Percentiles rank a stretch among this genome's conserved stretches.
Conservation (phyloP, 2,113 vertebrate genomes). For the Ictidomys tridecemlineatus region DNA sequence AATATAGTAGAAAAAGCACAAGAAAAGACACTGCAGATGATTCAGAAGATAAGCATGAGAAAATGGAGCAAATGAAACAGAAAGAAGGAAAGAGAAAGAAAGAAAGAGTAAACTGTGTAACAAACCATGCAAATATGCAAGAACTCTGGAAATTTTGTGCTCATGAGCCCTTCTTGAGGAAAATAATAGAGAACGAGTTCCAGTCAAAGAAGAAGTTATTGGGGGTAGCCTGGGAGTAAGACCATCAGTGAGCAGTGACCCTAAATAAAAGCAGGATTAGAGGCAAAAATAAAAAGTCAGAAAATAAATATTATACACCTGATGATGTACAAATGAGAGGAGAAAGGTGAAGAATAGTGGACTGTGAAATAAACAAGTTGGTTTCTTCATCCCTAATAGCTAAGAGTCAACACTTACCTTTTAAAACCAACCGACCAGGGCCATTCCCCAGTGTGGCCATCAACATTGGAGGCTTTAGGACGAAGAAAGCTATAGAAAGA, state of each 20-base stretch:
- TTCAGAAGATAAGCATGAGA: background rate
- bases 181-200: slow-evolving; percentile 7
- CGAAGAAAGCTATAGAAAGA: background rate
- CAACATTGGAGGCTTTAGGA: background rate
- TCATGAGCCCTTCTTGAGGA: background rate
- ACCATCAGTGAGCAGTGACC: background rate
- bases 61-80: background rate
- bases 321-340: background rate
- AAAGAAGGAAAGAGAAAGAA: background rate
- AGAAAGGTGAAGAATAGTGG: background rate
- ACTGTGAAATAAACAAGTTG: background rate
- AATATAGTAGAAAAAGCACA: background rate
- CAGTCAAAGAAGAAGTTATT: background rate
- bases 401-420: background rate
- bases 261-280: background rate
- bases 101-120: background rate
- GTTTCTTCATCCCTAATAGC: background rate
- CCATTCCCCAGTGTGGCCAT: background rate
- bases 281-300: background rate
- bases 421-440: background rate
- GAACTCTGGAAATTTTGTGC: background rate
- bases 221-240: background rate
- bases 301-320: background rate
- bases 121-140: background rate
- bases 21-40: background rate